These are phyloP conservation scores for Drosophila buzzatii DNA, from an alignment of 2,888 invertebrate genomes.

Conservation along the genomic window DNA sequence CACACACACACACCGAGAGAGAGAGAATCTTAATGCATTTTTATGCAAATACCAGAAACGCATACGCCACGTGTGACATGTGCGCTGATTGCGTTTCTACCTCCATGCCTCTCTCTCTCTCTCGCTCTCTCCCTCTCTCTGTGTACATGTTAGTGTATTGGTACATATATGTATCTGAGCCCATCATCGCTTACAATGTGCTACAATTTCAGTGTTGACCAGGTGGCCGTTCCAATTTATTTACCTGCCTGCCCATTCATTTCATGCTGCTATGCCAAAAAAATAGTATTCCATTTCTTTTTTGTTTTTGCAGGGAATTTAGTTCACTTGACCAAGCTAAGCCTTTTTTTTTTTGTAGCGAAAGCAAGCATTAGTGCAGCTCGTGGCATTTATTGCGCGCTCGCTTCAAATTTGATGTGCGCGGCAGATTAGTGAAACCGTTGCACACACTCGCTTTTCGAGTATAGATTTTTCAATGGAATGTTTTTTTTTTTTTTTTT, in stretches of 20 bases:
- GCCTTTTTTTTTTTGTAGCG: neutral
- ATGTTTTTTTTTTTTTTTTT: slow-evolving; percentile 2
- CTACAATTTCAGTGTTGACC: slow-evolving; percentile 21
- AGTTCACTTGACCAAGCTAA: slow-evolving; percentile 23
- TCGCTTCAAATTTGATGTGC: slow-evolving; percentile 33
- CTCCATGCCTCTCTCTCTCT: neutral
- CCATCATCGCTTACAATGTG: slow-evolving; percentile 17
- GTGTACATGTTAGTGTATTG: neutral
- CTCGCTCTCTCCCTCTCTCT: neutral
- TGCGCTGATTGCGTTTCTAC: slow-evolving; percentile 60
- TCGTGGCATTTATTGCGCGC: slow-evolving; percentile 34
- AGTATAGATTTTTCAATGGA: slow-evolving; percentile 17
- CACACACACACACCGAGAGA: slow-evolving; percentile 9
- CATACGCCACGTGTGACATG: slow-evolving; percentile 68
- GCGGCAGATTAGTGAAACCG: slow-evolving; percentile 1
- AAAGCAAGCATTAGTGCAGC: slow-evolving; percentile 13
- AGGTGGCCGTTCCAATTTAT: slow-evolving; percentile 45
- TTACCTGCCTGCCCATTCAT: slow-evolving; percentile 50
- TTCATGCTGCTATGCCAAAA: slow-evolving; percentile 19
- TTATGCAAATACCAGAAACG: slow-evolving; percentile 55
- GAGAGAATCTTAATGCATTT: slow-evolving; percentile 36
- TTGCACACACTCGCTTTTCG: neutral
- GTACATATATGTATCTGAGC: neutral
- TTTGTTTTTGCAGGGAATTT: slow-evolving; percentile 5
- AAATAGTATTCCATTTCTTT: neutral